Evolutionary conservation across 2,113 vertebrate species (phyloP), one percentile per base, ranked within the genome.

Genomic region (Oreochromis niloticus): DNA sequence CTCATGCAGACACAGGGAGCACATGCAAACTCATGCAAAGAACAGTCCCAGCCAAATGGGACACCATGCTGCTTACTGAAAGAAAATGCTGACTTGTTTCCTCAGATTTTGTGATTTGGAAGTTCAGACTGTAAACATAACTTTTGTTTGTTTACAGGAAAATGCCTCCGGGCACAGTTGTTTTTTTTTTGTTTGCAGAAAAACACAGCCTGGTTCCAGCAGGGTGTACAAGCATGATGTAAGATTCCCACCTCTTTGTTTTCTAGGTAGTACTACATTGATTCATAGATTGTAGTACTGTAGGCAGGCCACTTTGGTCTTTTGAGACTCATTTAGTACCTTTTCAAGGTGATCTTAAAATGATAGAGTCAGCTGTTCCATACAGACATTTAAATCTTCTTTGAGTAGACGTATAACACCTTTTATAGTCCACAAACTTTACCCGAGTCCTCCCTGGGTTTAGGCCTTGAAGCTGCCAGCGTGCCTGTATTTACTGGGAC

Each of bases 301-400:
- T 68, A 57, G 79, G 52, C 9, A 56, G 39, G 19, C 4, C 8
- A n/a, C 36, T 22, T 84, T 27, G 50, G 19, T n/a, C 43, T 81
- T 46, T 68, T 75, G 10, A 17, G 81, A 30, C 22, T 34, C 43
- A 50, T 78, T 56, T 36, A 48, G 30, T 34, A 17, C 14, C 30
- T 71, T 32, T 82, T 56, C 12, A 22, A 27, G 6, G 32, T 27
- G 41, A 61, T 16, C 43, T 50, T 32, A 66, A 68, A 22, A 39
- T 56, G 66, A 13, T 16, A 9, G 52, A 22, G 71, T 87, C 87
- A 88, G 87, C 91, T 91, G 81, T 82, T 89, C 9, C 16, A 14
- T 82, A 86, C 83, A 86, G 78, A 55, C 52, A 14, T 73, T 82
- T 41, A 54, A 54, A 12, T n/a, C n/a, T 13, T 50, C n/a, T 13